A percentile compares a stretch with the other conserved stretches of the same genome.
Conservation (phyloP, 2,113 vertebrate genomes). For the Sebastes fasciatus region DNA sequence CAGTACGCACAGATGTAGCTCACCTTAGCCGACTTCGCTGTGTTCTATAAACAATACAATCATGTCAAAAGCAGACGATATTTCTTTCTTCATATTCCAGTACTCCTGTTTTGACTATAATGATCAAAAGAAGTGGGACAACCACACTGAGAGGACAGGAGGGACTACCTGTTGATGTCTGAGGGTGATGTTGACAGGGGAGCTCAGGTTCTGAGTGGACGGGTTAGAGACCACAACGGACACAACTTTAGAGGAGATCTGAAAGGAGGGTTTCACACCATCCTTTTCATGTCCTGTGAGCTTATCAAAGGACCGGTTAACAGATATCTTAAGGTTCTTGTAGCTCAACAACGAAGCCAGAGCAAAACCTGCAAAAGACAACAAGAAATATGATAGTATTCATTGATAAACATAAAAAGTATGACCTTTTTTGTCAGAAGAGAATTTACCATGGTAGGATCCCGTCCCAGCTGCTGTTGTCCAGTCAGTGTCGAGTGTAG, state of each 20-base stretch:
- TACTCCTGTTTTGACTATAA: not conserved
- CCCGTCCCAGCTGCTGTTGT: slow-evolving; percentile 51
- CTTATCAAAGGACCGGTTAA: slow-evolving; percentile 68
- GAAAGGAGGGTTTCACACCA: slow-evolving; percentile 27
- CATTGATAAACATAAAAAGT: not conserved
- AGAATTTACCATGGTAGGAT: slow-evolving; percentile 68
- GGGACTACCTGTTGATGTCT: slow-evolving; percentile 70
- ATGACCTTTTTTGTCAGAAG: not conserved
- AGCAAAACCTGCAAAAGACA: slow-evolving; percentile 72
- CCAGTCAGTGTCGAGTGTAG: slow-evolving; percentile 83
- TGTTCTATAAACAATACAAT: slow-evolving; percentile 50
- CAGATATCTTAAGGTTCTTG: slow-evolving; percentile 63
- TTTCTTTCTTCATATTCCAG: not conserved
- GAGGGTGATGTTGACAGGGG: slow-evolving; percentile 80
- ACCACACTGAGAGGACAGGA: not conserved
- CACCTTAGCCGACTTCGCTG: not conserved
- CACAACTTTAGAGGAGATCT: slow-evolving; percentile 75
- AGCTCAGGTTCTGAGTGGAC: slow-evolving; percentile 66
- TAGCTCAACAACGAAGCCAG: slow-evolving; percentile 84
- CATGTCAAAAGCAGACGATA: not conserved
- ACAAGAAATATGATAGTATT: not conserved
- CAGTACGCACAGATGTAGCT: slow-evolving; percentile 85
- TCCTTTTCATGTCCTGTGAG: slow-evolving; percentile 35
- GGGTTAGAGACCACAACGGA: slow-evolving; percentile 84
- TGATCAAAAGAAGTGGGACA: not conserved